Evolutionary conservation across 2,113 vertebrate species (phyloP).

Genomic region (Mixornis gularis): DNA sequence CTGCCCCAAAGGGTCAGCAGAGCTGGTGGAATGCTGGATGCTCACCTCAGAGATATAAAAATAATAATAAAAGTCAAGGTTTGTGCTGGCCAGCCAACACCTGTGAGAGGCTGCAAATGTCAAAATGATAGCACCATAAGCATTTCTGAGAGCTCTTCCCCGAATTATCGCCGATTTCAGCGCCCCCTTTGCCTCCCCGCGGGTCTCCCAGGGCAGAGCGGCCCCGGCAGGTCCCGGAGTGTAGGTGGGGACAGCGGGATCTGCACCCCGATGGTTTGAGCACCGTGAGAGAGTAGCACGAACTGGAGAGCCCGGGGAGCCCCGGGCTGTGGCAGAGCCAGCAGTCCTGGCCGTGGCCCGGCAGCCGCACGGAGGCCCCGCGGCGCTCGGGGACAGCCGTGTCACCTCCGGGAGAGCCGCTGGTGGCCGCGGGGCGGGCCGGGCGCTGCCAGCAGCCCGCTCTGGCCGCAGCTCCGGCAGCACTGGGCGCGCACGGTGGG

Average conservation of each 20-base stretch:
- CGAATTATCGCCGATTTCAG: rapidly evolving
- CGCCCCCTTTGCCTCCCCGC: neutral
- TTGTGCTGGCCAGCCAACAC: slow-evolving; percentile 61
- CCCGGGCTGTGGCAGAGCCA: neutral
- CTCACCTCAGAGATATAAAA: slow-evolving; percentile 22
- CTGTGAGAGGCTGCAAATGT: neutral
- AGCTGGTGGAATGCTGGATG: neutral
- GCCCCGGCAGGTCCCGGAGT: rapidly evolving
- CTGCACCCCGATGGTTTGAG: neutral
- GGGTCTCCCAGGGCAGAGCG: neutral
- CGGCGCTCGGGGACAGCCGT: neutral
- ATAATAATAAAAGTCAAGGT: slow-evolving; percentile 36
- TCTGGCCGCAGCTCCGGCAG: slow-evolving; percentile 80
- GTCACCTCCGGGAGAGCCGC: slow-evolving; percentile 67
- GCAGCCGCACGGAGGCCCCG: too few relatives aligned
- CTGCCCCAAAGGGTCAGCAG: neutral
- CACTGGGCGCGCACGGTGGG: slow-evolving; percentile 77
- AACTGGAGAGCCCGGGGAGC: neutral
- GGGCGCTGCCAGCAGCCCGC: neutral
- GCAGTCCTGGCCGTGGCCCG: neutral
- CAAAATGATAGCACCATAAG: slow-evolving; percentile 39
- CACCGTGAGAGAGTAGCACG: neutral
- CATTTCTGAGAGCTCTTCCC: neutral
- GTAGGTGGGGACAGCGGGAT: neutral
- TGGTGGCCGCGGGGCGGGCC: slow-evolving; percentile 42